These are phyloP conservation scores for Xiphophorus couchianus DNA, from an alignment of 2,113 vertebrate genomes.

Conservation along the genomic window DNA sequence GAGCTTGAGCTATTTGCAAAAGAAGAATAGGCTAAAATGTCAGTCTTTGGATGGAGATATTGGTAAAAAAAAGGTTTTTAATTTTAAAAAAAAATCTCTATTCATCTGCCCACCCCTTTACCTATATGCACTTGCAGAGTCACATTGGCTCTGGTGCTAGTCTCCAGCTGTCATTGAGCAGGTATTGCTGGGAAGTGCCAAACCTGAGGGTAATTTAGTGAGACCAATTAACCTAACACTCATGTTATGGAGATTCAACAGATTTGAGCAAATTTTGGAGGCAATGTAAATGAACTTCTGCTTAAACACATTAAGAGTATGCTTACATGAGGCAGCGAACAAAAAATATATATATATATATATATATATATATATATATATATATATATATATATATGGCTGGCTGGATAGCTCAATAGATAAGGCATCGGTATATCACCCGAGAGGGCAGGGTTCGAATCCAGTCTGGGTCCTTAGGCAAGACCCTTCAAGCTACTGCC, in stretches of 20 bases:
- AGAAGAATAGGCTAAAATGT: neutral
- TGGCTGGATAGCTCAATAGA: too few relatives aligned
- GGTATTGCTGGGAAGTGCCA: neutral
- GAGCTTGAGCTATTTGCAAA: neutral
- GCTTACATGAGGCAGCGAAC: slow-evolving; percentile 70
- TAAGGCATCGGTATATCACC: too few relatives aligned
- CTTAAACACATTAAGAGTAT: slow-evolving; percentile 71
- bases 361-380: too few relatives aligned
- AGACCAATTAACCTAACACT: neutral
- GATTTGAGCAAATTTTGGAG: neutral
- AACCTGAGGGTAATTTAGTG: neutral
- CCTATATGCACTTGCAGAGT: neutral
- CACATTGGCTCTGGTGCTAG: neutral
- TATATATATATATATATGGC: too few relatives aligned
- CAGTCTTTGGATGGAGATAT: neutral
- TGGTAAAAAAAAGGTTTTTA: too few relatives aligned
- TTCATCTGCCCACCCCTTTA: neutral
- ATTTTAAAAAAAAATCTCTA: too few relatives aligned
- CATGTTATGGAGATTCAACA: neutral
- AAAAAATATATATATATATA: slow-evolving; percentile 20
- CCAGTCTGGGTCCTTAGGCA: too few relatives aligned
- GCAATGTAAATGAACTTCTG: slow-evolving; percentile 54
- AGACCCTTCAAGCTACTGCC: too few relatives aligned
- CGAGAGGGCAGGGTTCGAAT: too few relatives aligned
- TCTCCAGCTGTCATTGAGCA: neutral